These are phyloP conservation scores for Marmota monax DNA, from an alignment of 2,113 vertebrate genomes.

Conservation along the genomic window DNA sequence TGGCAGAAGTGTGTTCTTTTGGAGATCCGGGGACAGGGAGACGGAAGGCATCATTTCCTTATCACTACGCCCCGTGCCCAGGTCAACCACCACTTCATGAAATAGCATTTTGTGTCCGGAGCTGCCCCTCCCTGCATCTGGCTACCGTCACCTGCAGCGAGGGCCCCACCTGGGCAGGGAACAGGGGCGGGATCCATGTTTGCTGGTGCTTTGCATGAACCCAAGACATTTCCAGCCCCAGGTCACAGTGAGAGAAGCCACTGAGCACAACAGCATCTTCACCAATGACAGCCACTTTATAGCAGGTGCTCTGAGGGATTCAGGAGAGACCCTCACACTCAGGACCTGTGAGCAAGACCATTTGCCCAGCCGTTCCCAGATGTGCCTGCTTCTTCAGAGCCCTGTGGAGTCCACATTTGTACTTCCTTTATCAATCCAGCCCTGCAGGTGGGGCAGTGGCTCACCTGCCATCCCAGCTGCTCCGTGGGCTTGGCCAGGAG, in stretches of 20 bases:
- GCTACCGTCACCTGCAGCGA: background rate
- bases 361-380: background rate
- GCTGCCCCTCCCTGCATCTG: background rate
- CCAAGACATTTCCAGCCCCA: background rate
- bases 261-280: background rate
- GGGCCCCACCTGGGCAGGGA: background rate
- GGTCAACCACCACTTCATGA: background rate
- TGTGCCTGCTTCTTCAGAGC: background rate
- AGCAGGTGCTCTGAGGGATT: background rate
- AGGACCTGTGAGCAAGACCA: background rate
- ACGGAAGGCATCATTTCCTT: background rate
- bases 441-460: background rate
- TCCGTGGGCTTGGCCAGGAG: background rate
- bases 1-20: background rate
- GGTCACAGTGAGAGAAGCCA: background rate
- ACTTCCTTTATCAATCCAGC: background rate
- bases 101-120: background rate
- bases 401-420: background rate
- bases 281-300: background rate
- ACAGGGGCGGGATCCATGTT: too few species aligned
- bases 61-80: background rate
- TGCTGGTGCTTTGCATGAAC: background rate
- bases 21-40: conserved; percentile 13
- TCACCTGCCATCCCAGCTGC: background rate
- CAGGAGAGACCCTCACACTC: background rate